Base-by-base conservation (phyloP, 2,113 vertebrate genomes). In the Oostethus manadensis region DNA sequence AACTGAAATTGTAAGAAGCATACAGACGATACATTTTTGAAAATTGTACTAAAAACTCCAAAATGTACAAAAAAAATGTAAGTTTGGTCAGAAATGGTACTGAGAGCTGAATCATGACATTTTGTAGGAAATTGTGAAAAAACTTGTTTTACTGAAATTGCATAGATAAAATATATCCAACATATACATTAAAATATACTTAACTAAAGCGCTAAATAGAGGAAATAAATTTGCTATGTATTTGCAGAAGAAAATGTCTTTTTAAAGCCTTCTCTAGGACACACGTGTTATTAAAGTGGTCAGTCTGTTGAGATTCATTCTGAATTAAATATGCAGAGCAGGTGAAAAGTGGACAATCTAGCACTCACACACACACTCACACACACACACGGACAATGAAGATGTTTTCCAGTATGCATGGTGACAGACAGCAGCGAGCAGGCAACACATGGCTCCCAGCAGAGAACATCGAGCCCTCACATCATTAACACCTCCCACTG, bases 401-500 rank as follows among this genome's bases (percentile, higher is more conserved):
- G 77, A 76, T 84, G 83, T 85, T 85, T 84, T 76, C 64, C 51
- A 57, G 8, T 42, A 58, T 17, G 38, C 70, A 22, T 66, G 69
- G 80, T 81, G 82, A 87, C 76, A 87, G 85, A 86, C 85, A 81
- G 73, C 64, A 68, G 78, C 73, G 64, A 65, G 72, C 79, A 68
- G 74, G 76, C 79, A 79, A 78, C 76, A 82, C 68, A 70, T 72
- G 70, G 10, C 71, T 86, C 83, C 85, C 85, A 74, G 71, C 66
- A 80, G 85, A 83, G 68, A 76, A 76, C 76, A 71, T 66, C 51
- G 51, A 81, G 71, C 73, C 71, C 76, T 81, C 78, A 84, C 84
- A 82, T 87, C 85, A 87, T 87, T 87, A 87, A 84, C 85, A 80
- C 85, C 81, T 80, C 76, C 74, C 56, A 68, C 78, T 81, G 81